A percentile compares a stretch with the other conserved stretches of the same genome.
phyloP scores from a whole-genome alignment of 92 coral and sea anemone species.

The Zoanthus sociatus region DNA sequence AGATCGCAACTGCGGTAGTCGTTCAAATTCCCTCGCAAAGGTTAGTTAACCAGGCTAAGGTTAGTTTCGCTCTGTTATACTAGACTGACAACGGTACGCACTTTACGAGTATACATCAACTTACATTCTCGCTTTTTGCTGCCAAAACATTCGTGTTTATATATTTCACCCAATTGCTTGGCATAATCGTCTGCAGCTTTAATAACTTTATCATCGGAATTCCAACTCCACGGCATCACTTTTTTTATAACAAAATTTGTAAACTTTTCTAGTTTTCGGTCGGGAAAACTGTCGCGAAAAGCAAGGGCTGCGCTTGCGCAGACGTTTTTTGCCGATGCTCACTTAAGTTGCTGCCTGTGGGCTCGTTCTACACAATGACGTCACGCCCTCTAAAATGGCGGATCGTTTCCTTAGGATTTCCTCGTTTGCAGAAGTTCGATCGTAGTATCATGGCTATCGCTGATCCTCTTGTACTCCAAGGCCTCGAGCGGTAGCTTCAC shows the following conservation, averaged over 20 bases:
- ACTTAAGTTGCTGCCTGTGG: conserved; percentile 1
- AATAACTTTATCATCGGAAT: conserved; percentile 27
- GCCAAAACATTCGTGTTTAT: conserved; percentile 89
- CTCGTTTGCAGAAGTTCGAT: conserved; percentile 22
- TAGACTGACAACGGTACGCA: too few relatives aligned
- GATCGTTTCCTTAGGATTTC: conserved; percentile 42
- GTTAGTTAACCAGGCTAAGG: too few relatives aligned
- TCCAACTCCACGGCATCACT: conserved; percentile 37
- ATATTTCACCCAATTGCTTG: conserved; percentile 81
- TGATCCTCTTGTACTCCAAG: conserved; percentile 12
- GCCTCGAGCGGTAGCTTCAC: background rate
- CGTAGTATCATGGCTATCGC: conserved; percentile 22
- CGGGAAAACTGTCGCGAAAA: background rate
- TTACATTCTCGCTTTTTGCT: conserved; percentile 90
- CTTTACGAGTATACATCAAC: background rate
- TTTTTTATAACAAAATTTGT: background rate
- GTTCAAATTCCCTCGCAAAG: too few relatives aligned
- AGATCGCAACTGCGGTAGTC: too few relatives aligned
- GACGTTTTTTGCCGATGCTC: background rate
- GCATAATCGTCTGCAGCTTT: conserved; percentile 77
- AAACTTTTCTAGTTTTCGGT: background rate
- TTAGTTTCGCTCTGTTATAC: too few relatives aligned
- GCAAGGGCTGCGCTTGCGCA: background rate
- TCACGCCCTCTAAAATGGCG: conserved; percentile 48
- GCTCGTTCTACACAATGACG: conserved; percentile 33